Evolutionary conservation across 2,797 vertebrate genomes (phyloP).

Genomic region (Alca torda): DNA sequence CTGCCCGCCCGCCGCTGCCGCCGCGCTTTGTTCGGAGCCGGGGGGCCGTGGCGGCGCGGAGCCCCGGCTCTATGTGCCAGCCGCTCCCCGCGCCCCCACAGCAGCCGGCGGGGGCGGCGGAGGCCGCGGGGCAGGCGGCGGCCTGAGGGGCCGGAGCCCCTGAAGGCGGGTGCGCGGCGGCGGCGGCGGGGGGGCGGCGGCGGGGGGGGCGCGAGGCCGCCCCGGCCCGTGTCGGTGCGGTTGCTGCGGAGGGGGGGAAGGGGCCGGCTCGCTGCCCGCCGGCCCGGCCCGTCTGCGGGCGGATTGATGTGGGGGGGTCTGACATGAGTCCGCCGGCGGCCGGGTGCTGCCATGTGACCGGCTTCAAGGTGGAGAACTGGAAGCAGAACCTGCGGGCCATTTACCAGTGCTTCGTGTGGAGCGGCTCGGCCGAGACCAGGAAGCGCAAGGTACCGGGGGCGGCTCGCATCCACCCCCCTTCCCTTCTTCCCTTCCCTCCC

Average conservation of each 20-base stretch:
- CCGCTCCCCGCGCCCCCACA: background rate
- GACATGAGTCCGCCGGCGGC: conserved; percentile 91
- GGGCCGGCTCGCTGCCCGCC: conserved; percentile 50
- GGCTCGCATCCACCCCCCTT: background rate
- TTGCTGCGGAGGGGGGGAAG: conserved; percentile 11
- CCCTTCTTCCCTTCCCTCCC: background rate
- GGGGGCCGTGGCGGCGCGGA: conserved; percentile 45
- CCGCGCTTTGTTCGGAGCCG: conserved; percentile 70
- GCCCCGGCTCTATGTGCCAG: conserved; percentile 8
- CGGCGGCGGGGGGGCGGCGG: background rate
- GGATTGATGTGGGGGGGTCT: conserved; percentile 81
- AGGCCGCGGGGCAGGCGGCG: background rate
- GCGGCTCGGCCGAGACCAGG: conserved; percentile 92
- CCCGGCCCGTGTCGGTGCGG: conserved; percentile 8
- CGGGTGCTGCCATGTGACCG: conserved; percentile 97
- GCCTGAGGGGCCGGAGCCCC: conserved; percentile 38
- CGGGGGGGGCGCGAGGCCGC: background rate
- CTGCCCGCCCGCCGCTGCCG: conserved; percentile 12
- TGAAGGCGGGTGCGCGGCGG: background rate
- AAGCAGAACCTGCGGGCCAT: conserved; percentile 96
- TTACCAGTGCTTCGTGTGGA: conserved; percentile 99
- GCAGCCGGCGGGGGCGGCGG: background rate
- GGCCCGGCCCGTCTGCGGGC: conserved; percentile 59
- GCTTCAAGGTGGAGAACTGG: conserved; percentile 98
- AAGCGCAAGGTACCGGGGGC: conserved; percentile 88